These are phyloP conservation scores for Acromyrmex charruanus DNA, from an alignment of 1,140 invertebrate genomes.

Conservation along the genomic window DNA sequence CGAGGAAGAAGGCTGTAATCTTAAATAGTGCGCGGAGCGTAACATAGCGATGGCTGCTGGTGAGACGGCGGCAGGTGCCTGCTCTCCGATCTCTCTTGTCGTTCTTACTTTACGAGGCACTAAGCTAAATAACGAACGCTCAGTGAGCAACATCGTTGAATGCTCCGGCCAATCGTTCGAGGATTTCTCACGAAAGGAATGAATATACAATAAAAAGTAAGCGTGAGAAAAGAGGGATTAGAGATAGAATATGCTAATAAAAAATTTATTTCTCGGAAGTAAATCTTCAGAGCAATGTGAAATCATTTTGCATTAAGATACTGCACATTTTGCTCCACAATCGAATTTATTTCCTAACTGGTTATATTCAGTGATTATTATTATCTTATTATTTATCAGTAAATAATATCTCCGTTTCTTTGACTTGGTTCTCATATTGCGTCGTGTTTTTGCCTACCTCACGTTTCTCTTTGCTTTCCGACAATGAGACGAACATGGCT, in stretches of 20 bases:
- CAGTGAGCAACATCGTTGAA: constrained; percentile 49
- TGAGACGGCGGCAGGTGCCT: constrained; percentile 20
- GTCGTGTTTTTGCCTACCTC: not conserved
- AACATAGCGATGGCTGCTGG: constrained; percentile 26
- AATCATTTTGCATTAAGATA: not conserved
- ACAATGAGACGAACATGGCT: not conserved
- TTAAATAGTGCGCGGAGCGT: constrained; percentile 68
- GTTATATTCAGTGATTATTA: not conserved
- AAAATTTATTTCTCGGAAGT: not conserved
- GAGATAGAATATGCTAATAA: not conserved
- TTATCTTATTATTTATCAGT: constrained; percentile 7
- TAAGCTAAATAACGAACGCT: constrained; percentile 67
- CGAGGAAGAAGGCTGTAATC: constrained; percentile 58
- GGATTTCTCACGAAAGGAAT: constrained; percentile 29
- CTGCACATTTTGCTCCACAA: not conserved
- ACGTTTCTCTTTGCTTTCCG: constrained; percentile 22
- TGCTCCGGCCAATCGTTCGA: constrained; percentile 51
- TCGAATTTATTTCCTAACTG: not conserved
- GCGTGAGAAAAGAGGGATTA: not conserved
- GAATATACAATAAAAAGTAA: constrained; percentile 23
- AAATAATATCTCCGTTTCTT: not conserved
- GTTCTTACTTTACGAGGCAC: constrained; percentile 17
- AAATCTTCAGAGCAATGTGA: not conserved
- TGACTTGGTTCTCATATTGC: not conserved
- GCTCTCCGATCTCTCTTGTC: not conserved